Evolutionary conservation across 2,113 vertebrate species (phyloP).

Genomic region (Nothocercus julius): DNA sequence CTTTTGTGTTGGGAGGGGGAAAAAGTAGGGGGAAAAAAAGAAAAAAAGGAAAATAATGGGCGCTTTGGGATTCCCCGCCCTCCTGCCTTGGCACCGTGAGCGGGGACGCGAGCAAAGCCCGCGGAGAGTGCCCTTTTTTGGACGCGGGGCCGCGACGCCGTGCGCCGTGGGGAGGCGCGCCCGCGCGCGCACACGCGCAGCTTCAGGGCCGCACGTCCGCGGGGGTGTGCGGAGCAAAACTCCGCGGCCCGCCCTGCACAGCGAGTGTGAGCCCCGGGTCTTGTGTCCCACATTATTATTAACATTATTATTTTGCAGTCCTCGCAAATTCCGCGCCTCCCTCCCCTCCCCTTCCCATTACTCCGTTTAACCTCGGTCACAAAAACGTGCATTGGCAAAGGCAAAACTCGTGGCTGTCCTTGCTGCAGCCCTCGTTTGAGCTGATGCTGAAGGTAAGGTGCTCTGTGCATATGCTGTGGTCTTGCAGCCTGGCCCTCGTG

Average conservation of each 20-base stretch:
- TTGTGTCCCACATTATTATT: neutral
- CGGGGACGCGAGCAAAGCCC: neutral
- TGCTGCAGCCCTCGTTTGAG: neutral
- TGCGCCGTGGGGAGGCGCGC: neutral
- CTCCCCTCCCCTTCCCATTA: too few species aligned
- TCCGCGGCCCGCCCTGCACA: rapidly evolving
- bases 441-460: neutral
- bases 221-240: rapidly evolving
- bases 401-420: neutral
- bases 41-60: too few species aligned
- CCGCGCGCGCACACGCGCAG: neutral
- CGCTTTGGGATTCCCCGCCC: too few species aligned
- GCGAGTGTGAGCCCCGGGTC: neutral
- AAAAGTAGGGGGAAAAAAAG: too few species aligned
- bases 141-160: neutral
- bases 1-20: neutral
- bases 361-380: neutral
- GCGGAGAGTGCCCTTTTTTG: neutral
- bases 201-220: neutral
- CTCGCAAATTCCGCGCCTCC: too few species aligned
- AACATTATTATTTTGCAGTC: too few species aligned
- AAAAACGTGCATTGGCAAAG: neutral
- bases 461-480: rapidly evolving
- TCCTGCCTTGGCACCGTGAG: neutral
- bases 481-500: neutral